Base-by-base conservation (phyloP, 2,113 vertebrate genomes). In the Anser brachyrhynchus region DNA sequence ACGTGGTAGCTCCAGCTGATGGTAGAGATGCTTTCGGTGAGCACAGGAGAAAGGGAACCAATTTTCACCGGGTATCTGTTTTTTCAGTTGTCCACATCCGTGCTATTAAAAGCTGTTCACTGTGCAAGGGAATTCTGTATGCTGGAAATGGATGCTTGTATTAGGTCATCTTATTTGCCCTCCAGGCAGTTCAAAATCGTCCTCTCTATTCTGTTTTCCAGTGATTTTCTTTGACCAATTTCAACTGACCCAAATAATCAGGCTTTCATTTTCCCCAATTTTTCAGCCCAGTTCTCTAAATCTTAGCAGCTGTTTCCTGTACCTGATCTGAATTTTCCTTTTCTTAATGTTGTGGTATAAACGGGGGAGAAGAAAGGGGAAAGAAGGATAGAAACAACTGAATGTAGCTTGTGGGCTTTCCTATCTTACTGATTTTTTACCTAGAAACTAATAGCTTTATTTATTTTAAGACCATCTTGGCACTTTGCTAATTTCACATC, bases 181-280 rank as follows among this genome's bases (percentile, higher is more conserved):
- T 92, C 55, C n/a, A 82, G 86, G 25, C 31, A 66, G 54, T 70
- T 73, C 49, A 84, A 23, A 92, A 89, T 79, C 43, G 43, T 70
- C 67, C 57, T 90, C 86, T 72, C 2, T 80, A 54, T 81, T 95
- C 73, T 86, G 54, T 73, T 84, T 91, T 73, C 70, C 80, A 37
- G 54, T 66, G 29, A 82, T 75, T 91, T 91, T 43, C 61, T 92
- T 94, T 92, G 88, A 76, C 70, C 84, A 55, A 41, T 93, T 95
- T 89, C 70, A 86, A 79, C 71, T 94, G 80, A 96, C 89, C 80
- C 70, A 89, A 87, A 89, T 84, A 94, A 81, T 41, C 65, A 84
- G 14, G 33, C 54, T 89, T 90, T 74, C 55, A 20, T 90, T 90
- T 78, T 39, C 62, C 25, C 87, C 64, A 92, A 0, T 81, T 96